Evolutionary conservation across 92 coral and sea anemone genomes (phyloP).

Genomic region (Paragorgia papillata): DNA sequence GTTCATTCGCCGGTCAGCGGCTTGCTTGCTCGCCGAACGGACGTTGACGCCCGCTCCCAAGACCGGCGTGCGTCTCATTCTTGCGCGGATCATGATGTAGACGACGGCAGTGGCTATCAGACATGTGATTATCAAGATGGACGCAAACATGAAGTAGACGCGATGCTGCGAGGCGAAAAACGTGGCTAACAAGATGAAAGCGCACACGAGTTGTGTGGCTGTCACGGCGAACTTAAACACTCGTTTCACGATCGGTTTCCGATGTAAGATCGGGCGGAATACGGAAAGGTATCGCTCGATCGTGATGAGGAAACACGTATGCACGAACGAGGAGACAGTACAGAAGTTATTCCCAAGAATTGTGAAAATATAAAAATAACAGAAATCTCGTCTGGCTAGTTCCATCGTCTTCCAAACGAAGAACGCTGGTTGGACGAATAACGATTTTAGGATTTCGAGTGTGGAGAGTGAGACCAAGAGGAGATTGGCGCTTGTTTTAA

Average conservation of each 20-base stretch:
- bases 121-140: background rate
- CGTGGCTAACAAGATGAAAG: background rate
- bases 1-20: constrained; percentile 47
- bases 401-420: constrained; percentile 14
- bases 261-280: constrained; percentile 31
- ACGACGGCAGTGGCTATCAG: constrained; percentile 5
- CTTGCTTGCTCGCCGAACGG: constrained; percentile 28
- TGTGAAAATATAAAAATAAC: constrained; percentile 21
- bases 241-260: constrained; percentile 28
- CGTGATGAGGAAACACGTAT: constrained; percentile 30
- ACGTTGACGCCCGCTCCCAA: background rate
- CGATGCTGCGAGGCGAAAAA: constrained; percentile 1
- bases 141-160: background rate
- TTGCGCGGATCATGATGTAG: constrained; percentile 13
- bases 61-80: constrained; percentile 1
- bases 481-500: constrained; percentile 6
- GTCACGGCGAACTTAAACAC: constrained; percentile 9
- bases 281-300: constrained; percentile 38
- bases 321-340: constrained; percentile 19
- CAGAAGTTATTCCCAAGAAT: constrained; percentile 27
- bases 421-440: constrained; percentile 32
- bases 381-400: constrained; percentile 3
- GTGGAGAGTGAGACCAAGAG: constrained; percentile 23
- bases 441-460: background rate
- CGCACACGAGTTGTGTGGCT: background rate